Evolutionary conservation across 2,797 vertebrate species (phyloP), one percentile per base, ranked within the genome.

Genomic region (Manis pentadactyla): DNA sequence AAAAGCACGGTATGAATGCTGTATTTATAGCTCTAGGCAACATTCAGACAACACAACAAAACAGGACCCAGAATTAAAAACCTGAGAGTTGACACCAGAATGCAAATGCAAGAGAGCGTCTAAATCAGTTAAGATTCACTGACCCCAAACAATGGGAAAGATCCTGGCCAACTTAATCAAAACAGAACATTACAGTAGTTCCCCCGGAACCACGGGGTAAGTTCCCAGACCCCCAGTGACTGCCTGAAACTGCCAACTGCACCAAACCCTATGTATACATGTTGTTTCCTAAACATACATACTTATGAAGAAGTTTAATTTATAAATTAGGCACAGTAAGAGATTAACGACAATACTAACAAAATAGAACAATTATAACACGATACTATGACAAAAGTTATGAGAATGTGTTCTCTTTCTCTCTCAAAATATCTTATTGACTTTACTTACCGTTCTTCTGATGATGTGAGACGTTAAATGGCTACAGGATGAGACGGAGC

Each of bases 11-110:
- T 90, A 39, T 83, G 11, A 78, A 92, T 19, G 64, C 21, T 31
- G 4, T 59, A 61, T 66, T 51, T 88, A 51, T 63, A 87, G 68
- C 92, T 95, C 46, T 74, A 89, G 81, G 96, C 63, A 94, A 73
- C 46, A 92, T 39, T 85, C 64, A 86, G 73, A 49, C 81, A 96
- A 88, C 21, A 69, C 49, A 94, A 88, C n/a, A 93, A 75, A 94
- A 84, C 51, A 92, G 63, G 53, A 64, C 21, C 66, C 61, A 71
- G 5, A 2, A 69, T 37, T 86, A 96, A 87, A 63, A 84, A 95
- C 18, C 27, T 15, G 59, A 78, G 34, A 53, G 11, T 12, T 73
- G 39, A 78, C 29, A 92, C 15, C 37, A 78, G 81, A 87, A 93
- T 31, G 31, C 37, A 64, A 27, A 68, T 51, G 31, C 17, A 81